Conservation (phyloP, 2,797 vertebrate genomes). For the Glossophaga mutica region DNA sequence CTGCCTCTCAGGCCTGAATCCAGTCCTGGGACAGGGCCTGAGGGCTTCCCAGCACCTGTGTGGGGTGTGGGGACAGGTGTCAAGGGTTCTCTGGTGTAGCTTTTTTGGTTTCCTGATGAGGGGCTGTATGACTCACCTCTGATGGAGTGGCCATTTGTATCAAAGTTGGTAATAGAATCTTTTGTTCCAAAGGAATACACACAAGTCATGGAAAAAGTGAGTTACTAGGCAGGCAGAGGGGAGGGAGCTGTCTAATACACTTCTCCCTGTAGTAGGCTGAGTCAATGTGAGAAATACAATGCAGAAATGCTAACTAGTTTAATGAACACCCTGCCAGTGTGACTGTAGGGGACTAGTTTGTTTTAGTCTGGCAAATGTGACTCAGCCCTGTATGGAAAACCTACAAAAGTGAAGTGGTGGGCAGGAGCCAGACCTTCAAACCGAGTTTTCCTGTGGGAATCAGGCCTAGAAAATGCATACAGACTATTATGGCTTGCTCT, state of each 20-base stretch:
- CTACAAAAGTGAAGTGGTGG: no score
- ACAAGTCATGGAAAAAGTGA: not conserved
- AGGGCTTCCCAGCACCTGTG: not conserved
- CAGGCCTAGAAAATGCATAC: no score
- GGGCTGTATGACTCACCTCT: not conserved
- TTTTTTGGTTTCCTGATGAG: not conserved
- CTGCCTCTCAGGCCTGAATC: not conserved
- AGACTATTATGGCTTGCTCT: no score
- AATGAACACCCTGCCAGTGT: not conserved
- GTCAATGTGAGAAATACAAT: rapidly evolving
- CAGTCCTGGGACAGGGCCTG: not conserved
- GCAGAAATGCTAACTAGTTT: not conserved
- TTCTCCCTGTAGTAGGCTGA: not conserved
- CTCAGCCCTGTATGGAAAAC: no score
- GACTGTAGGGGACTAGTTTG: no score
- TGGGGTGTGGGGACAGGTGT: not conserved
- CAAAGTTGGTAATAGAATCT: not conserved
- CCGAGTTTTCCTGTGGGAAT: no score
- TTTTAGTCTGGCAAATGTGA: no score
- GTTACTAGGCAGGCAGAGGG: not conserved
- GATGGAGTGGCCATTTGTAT: no score
- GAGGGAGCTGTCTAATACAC: rapidly evolving
- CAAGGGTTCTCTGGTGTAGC: rapidly evolving
- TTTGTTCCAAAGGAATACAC: not conserved
- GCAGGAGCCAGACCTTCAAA: no score